phyloP scores from a whole-genome alignment of 2,113 vertebrate genomes.

The Gasterosteus aculeatus region DNA sequence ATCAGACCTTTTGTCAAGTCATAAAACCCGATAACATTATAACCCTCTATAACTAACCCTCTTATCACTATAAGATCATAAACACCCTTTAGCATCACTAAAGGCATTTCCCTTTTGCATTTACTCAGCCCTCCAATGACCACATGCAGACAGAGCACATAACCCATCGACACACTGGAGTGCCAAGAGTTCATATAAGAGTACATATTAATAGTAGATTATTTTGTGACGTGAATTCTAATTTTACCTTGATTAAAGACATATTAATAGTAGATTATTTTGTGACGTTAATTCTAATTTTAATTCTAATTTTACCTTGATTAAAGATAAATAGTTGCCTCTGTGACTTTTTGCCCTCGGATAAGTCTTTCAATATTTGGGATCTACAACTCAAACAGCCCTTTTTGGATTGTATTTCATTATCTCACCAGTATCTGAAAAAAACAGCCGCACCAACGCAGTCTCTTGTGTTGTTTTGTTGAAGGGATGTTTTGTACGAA shows the following conservation, averaged over 20 bases:
- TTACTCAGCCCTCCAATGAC: not conserved
- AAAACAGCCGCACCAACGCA: not conserved
- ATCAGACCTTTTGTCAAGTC: constrained; percentile 1
- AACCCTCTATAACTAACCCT: no score
- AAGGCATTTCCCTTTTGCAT: constrained; percentile 1
- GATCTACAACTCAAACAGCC: not conserved
- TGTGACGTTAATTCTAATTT: not conserved
- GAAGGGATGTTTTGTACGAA: not conserved
- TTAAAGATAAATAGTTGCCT: not conserved
- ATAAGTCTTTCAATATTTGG: not conserved
- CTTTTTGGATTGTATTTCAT: not conserved
- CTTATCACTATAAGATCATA: not conserved
- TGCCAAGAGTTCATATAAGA: no score
- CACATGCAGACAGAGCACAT: no score
- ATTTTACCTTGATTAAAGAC: no score
- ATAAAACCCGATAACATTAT: not conserved
- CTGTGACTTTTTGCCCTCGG: not conserved
- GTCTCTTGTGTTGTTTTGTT: constrained; percentile 2
- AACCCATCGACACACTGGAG: no score
- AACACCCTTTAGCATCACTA: not conserved
- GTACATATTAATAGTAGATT: not conserved
- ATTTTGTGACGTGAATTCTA: not conserved
- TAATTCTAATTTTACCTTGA: no score
- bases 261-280: not conserved
- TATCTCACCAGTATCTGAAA: not conserved